Evolutionary conservation across 2,888 invertebrate species (phyloP).

Genomic region (Rotaria macrura): DNA sequence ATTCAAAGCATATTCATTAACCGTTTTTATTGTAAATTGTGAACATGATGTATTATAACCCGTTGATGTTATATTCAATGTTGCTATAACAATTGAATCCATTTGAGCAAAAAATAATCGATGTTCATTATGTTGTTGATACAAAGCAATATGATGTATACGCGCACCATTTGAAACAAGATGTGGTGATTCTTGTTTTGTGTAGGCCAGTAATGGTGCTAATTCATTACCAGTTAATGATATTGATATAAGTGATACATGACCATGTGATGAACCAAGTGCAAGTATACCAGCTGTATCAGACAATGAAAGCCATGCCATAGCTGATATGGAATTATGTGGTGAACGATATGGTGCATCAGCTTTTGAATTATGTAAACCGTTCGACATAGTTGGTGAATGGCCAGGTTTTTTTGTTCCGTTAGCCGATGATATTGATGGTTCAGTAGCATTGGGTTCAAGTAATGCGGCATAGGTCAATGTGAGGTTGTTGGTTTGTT

Average conservation of each 20-base stretch:
- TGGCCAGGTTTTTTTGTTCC: background rate
- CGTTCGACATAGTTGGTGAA: background rate
- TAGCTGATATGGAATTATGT: conserved; percentile 17
- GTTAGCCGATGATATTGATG: background rate
- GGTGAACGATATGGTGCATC: background rate
- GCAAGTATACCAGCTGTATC: conserved; percentile 10
- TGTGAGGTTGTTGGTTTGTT: background rate
- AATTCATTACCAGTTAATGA: conserved; percentile 16
- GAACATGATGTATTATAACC: conserved; percentile 17
- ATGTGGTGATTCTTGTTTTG: conserved; percentile 22
- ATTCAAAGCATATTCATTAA: conserved; percentile 23
- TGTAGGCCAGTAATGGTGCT: conserved; percentile 6
- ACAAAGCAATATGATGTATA: background rate
- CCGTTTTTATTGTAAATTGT: conserved; percentile 20
- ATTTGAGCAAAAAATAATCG: conserved; percentile 18
- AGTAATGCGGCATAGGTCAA: background rate
- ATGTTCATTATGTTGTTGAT: conserved; percentile 21
- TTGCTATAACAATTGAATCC: conserved; percentile 14
- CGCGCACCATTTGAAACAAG: conserved; percentile 17
- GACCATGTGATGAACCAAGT: background rate
- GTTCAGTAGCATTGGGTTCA: background rate
- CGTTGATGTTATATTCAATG: conserved; percentile 5
- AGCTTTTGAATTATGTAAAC: background rate
- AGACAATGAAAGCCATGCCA: conserved; percentile 14
- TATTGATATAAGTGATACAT: conserved; percentile 5